Conservation (phyloP, 1,140 invertebrate species). For the Achroia grisella region DNA sequence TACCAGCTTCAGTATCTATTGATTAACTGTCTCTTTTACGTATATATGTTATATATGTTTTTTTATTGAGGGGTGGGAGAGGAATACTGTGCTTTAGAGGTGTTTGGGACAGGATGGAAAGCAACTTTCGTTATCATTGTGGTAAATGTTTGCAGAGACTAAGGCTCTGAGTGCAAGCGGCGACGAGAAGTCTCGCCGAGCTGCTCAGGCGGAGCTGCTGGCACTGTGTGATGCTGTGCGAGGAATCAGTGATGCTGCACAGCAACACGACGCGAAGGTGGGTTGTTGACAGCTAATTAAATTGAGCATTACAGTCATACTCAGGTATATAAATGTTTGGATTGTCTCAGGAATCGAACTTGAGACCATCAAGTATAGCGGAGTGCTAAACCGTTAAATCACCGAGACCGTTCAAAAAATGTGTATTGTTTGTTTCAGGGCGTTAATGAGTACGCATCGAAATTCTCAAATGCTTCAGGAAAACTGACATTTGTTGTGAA, state of each 20-base stretch:
- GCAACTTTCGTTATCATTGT: neutral
- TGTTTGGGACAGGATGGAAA: neutral
- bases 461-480: constrained; percentile 21
- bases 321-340: neutral
- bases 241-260: constrained; percentile 17
- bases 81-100: too few relatives aligned
- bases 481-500: constrained; percentile 32
- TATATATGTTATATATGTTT: neutral
- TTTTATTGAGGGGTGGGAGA: too few relatives aligned
- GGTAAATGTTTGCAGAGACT: constrained; percentile 16
- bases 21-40: neutral
- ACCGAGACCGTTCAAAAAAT: neutral
- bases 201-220: constrained; percentile 14
- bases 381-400: too few relatives aligned
- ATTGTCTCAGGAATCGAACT: neutral
- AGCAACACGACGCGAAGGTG: constrained; percentile 18
- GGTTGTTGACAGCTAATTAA: neutral
- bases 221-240: constrained; percentile 22
- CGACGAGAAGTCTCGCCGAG: constrained; percentile 14
- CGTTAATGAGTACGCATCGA: constrained; percentile 15
- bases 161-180: constrained; percentile 8
- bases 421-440: constrained; percentile 16
- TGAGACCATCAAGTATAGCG: neutral
- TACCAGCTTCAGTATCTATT: neutral
- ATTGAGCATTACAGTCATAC: neutral